phyloP scores from a whole-genome alignment of 2,797 vertebrate species.

The Cynodonichthys magdalenae region DNA sequence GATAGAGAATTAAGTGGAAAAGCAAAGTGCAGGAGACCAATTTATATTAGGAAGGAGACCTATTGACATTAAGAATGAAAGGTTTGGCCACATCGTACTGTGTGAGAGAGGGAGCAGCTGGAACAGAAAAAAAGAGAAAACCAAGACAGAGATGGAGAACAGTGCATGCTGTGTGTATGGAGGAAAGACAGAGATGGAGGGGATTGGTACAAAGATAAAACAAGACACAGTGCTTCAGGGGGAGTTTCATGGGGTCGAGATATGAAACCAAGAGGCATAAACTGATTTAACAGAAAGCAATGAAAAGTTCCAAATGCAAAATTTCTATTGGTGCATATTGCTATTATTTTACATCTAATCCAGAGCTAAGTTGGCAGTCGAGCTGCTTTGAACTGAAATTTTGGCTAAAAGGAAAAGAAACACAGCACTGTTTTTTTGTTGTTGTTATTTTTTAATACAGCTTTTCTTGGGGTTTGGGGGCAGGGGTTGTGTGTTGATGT shows the following conservation, averaged over 20 bases:
- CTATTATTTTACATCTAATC: conserved; percentile 46
- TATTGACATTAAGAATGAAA: conserved; percentile 35
- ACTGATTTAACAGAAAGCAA: conserved; percentile 32
- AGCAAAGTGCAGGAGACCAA: conserved; percentile 34
- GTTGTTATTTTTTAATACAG: too few species aligned
- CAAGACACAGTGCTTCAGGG: conserved; percentile 45
- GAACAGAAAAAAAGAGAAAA: conserved; percentile 27
- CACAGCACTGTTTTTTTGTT: conserved; percentile 31
- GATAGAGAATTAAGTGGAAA: conserved; percentile 21
- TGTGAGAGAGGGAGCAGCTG: conserved; percentile 24
- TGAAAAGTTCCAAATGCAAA: conserved; percentile 19
- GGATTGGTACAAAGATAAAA: conserved; percentile 45
- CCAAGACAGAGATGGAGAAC: conserved; percentile 50
- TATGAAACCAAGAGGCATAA: conserved; percentile 29
- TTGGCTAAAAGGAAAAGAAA: too few species aligned
- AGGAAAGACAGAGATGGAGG: conserved; percentile 44
- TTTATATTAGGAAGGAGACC: conserved; percentile 28
- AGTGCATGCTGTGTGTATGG: conserved; percentile 42
- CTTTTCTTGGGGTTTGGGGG: too few species aligned
- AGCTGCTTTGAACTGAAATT: too few species aligned
- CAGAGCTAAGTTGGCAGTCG: conserved; percentile 45
- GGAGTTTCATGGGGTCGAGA: conserved; percentile 33
- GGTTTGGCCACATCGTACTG: conserved; percentile 28
- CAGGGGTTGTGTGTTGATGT: conserved; percentile 10
- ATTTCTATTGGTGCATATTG: conserved; percentile 56